Base-by-base conservation (phyloP, 2,888 invertebrate genomes). In the Chymomyza procnemis region DNA sequence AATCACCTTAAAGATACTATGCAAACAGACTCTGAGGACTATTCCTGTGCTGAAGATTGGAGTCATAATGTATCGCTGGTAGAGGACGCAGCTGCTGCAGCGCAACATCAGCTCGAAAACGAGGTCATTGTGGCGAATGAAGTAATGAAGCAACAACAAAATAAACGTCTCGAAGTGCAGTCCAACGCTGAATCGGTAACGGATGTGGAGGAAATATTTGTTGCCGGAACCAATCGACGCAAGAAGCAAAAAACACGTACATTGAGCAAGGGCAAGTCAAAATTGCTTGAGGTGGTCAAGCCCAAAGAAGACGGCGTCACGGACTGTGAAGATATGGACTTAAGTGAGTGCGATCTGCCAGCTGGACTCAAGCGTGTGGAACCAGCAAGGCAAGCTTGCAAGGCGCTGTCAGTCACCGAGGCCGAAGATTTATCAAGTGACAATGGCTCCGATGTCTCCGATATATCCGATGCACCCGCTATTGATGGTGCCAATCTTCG, bases 131-230 rank as follows among this genome's bases (percentile, higher is more conserved):
- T 89, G 4, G 71, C 88, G 19, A 89, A 88, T 56, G 90, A 89
- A 57, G 66, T 79, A 0, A 64, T 90, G n/a, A 91, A 89, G 47
- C 80, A 81, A 9, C 81, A 85, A 8, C 74, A 80, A 19, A 89
- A 72, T 41, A 89, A 88, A 69, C 83, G 90, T 2, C 68, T 80
- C 0, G 89, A 89, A 56, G 78, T 90, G 3, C 82, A 80, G 3
- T 75, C 80, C 0, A 89, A 89, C 69, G 75, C 88, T 0, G 92
- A 91, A 69, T 89, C 91, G 14, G 79, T 90, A 1, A 92, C 92
- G 5, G 92, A 92, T 74, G 91, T 91, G 2, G 92, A 93, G 79
- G 92, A 92, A 71, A 87, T 92, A 62, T 89, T 88, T 68, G 78
- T 90, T 26, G 80, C 85, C 3, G 88, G 88, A 6, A 88, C 87